Base-by-base conservation (phyloP, 2,113 vertebrate species). In the Tetraodon nigroviridis region DNA sequence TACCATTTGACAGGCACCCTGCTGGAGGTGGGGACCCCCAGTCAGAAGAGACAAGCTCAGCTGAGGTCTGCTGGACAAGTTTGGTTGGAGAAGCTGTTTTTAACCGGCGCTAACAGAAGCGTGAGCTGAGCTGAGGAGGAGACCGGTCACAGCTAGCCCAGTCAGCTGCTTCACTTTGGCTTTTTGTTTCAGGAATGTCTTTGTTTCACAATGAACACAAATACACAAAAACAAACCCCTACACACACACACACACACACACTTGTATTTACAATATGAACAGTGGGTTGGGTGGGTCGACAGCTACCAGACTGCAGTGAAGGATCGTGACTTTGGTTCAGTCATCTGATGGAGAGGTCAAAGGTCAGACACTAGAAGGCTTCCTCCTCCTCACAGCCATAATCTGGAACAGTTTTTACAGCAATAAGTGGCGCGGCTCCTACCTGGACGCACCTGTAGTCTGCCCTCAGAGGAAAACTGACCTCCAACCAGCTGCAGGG, bases 401-500 rank as follows among this genome's bases (percentile, higher is more conserved):
- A 58, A 58, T 58, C 55, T 58, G 42, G 2, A 58, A 58, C 21
- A 46, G 44, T 6, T 8, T 17, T 17, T 44, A 5, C 15, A 55
- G 44, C 19, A 7, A 16, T 55, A 11, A 53, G 21, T 51, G 20
- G 6, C 11, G 4, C 6, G 7, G 16, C 22, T 17, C 22, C 17
- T 6, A 13, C 50, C 50, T 17, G 7, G 27, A 52, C 32, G 17
- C 51, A 32, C 24, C 51, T 52, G 14, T 15, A 6, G 16, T 15
- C 7, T n/a, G 10, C 14, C 2, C 3, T 32, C 6, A 29, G 51
- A 16, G 12, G 1, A 37, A 37, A 11, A 32, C 55, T 78, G 58
- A 98, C 90, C 84, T 74, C 92, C 93, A 61, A 96, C 84, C 17
- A 98, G 89, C 87, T 93, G 89, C 82, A 96, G 86, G 44, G 95